Conservation (phyloP, 2,888 invertebrate species). For the Galerucella pusilla region DNA sequence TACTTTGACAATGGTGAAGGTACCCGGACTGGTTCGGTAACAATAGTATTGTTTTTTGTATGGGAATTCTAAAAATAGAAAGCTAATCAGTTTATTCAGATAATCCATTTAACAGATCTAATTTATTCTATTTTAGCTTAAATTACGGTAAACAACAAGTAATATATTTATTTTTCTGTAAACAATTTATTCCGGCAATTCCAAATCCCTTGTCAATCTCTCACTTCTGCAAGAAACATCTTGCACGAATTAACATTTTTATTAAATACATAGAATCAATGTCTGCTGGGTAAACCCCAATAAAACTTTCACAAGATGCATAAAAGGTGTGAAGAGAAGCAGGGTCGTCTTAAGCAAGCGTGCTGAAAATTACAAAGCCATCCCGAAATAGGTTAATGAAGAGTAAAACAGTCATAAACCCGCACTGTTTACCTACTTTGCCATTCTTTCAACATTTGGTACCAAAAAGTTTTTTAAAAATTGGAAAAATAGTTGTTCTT, state of each 20-base stretch:
- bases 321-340: neutral
- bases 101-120: slow-evolving; percentile 5
- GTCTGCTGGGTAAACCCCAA: neutral
- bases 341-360: neutral
- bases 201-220: neutral
- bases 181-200: neutral
- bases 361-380: neutral
- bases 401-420: no score
- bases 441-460: no score
- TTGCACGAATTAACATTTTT: neutral
- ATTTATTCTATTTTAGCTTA: neutral
- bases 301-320: slow-evolving; percentile 9
- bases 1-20: slow-evolving; percentile 24
- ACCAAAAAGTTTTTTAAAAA: no score
- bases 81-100: neutral
- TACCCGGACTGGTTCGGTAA: neutral
- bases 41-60: slow-evolving; percentile 1
- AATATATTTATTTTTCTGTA: neutral
- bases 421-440: no score
- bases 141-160: neutral
- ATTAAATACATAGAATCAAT: neutral
- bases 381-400: neutral
- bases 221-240: neutral
- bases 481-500: no score
- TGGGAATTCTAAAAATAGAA: slow-evolving; percentile 5